Evolutionary conservation across 2,888 invertebrate species (phyloP).

Genomic region (Trachelus troglodyta): DNA sequence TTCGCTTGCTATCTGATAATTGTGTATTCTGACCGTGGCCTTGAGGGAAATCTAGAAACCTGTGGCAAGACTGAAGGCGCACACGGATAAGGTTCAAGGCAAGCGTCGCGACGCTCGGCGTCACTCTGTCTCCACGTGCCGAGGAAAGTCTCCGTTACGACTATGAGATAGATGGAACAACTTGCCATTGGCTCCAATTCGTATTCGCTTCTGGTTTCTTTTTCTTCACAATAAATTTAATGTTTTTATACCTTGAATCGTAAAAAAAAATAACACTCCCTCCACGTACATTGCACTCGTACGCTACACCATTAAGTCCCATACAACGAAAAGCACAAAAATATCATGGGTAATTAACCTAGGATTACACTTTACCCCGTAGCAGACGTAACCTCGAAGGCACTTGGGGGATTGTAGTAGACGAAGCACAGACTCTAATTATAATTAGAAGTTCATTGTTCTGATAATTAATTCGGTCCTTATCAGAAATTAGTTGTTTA

Average conservation of each 20-base stretch:
- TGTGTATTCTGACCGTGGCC: constrained; percentile 46
- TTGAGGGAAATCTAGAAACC: constrained; percentile 47
- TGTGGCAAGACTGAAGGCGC: constrained; percentile 12
- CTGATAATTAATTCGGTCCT: not conserved
- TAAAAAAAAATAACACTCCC: not conserved
- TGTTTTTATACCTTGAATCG: not conserved
- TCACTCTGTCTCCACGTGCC: constrained; percentile 49
- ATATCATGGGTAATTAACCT: not conserved
- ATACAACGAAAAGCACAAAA: too few relatives aligned
- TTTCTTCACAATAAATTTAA: not conserved
- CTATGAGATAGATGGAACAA: not conserved
- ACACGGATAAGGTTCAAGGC: constrained; percentile 15
- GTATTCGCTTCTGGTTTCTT: not conserved
- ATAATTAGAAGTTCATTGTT: not conserved
- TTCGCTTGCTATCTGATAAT: not conserved
- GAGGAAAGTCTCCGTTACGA: constrained; percentile 9
- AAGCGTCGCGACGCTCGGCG: constrained; percentile 38
- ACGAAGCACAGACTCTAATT: not conserved
- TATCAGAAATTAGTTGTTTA: not conserved
- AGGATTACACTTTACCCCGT: not conserved
- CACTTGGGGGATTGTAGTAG: not conserved
- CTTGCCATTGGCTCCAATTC: not conserved
- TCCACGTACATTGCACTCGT: not conserved
- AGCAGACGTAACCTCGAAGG: not conserved
- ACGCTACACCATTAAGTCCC: not conserved